Base-by-base conservation (phyloP, 2,113 vertebrate genomes). In the Seriola quinqueradiata region DNA sequence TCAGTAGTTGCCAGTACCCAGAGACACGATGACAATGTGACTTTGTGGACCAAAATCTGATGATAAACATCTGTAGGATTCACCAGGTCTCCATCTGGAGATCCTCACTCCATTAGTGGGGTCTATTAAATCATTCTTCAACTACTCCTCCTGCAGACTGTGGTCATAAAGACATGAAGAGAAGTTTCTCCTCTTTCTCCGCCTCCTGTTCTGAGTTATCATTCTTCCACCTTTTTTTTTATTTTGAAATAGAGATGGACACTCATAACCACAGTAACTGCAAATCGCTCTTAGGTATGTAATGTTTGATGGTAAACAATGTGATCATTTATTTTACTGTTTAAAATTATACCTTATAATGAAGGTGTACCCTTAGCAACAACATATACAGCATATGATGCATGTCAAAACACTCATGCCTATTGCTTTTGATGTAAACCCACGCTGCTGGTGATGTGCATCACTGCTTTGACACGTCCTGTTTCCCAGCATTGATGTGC, bases 401-500 rank as follows among this genome's bases (percentile, higher is more conserved):
- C 48, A 19, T 13, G 57, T 19, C 65, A 61, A 57, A 61, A 78
- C 59, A 9, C 19, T n/a, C 21, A 8, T 11, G 1, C 32, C 32
- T 64, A 23, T 65, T 75, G 25, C 75, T 61, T 78, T 40, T 46
- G 12, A 23, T 42, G 55, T 11, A 28, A 68, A 42, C 36, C 44
- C 52, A 64, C 44, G 54, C 14, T n/a, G n/a, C n/a, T 16, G 23
- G 11, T 4, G 7, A 50, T 42, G 58, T 40, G 66, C 61, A 71
- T 81, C 71, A 75, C n/a, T 1, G 44, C 65, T 38, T 67, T 21
- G 4, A 32, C 50, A 40, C 38, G 48, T 82, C 74, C 71, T 55
- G 55, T 76, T 82, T 84, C 32, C 48, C 69, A 50, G 75, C 54
- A 36, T 6, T 77, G 59, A 77, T 80, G 69, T 75, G 72, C 81